Evolutionary conservation across 2,888 invertebrate species (phyloP).

Genomic region (Drosophila tripunctata): DNA sequence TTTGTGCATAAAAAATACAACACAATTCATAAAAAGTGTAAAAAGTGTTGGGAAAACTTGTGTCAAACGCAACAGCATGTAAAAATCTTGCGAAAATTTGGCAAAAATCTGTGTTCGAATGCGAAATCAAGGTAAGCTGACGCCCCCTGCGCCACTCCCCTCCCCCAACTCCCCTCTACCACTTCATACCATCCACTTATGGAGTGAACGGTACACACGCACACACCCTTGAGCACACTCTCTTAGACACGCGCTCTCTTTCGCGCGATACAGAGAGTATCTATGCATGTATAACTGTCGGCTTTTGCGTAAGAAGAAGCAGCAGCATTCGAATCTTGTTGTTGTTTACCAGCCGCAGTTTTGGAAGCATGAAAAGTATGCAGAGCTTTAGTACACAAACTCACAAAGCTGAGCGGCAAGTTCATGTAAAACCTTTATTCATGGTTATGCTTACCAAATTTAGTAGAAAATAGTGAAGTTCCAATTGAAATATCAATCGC

Average conservation of each 20-base stretch:
- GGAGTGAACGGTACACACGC: neutral
- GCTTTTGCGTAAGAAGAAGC: constrained; percentile 18
- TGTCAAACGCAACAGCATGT: constrained; percentile 68
- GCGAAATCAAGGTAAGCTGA: constrained; percentile 65
- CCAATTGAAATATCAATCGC: too few relatives aligned
- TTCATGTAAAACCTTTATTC: too few relatives aligned
- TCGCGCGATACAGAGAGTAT: neutral
- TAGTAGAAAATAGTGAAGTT: too few relatives aligned
- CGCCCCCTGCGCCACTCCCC: neutral
- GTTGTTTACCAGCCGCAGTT: too few relatives aligned
- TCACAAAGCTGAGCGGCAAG: too few relatives aligned
- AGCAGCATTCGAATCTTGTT: constrained; percentile 21
- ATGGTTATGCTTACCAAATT: too few relatives aligned
- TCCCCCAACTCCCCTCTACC: neutral
- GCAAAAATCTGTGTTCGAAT: constrained; percentile 67
- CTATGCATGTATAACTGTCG: constrained; percentile 6
- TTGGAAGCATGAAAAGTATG: too few relatives aligned
- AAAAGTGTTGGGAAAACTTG: constrained; percentile 67
- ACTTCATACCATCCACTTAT: neutral
- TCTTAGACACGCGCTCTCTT: neutral
- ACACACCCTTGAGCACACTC: neutral
- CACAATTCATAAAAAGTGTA: constrained; percentile 75
- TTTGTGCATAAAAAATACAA: too few relatives aligned
- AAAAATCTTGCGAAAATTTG: constrained; percentile 69
- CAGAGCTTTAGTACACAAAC: too few relatives aligned